Evolutionary conservation across 2,888 invertebrate genomes (phyloP).

Genomic region (Axea sp.): DNA sequence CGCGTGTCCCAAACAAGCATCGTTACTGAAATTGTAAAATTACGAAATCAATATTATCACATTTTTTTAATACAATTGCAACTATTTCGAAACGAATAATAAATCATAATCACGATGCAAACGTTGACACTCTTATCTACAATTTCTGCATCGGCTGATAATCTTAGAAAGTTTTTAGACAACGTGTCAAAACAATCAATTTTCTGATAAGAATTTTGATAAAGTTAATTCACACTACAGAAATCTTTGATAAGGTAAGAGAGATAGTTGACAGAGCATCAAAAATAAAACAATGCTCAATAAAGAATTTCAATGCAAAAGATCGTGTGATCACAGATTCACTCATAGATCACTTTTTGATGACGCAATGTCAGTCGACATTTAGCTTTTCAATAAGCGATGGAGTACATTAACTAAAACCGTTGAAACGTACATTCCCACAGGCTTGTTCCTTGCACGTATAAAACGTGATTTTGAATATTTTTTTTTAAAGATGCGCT

Average conservation of each 20-base stretch:
- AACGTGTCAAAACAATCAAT: not conserved
- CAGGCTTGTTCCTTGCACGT: too few species aligned
- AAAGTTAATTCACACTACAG: too few species aligned
- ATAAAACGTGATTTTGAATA: not conserved
- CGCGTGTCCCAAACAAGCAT: not conserved
- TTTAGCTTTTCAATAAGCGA: conserved; percentile 13
- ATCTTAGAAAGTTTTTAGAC: not conserved
- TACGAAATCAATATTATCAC: not conserved
- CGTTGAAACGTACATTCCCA: too few species aligned
- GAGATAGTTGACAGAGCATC: too few species aligned
- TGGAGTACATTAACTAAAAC: not conserved
- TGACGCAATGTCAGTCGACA: conserved; percentile 2
- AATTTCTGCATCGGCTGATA: not conserved
- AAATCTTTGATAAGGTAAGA: too few species aligned
- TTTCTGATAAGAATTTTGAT: not conserved
- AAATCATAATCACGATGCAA: not conserved
- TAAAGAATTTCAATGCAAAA: too few species aligned
- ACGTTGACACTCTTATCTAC: not conserved
- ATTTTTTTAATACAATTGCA: not conserved
- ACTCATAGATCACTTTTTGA: conserved; percentile 1
- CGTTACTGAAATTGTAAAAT: conserved; percentile 2
- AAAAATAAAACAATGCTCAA: too few species aligned
- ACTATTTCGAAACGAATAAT: not conserved
- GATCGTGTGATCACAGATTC: not conserved
- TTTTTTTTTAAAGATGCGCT: not conserved